Conservation (phyloP, 1,140 invertebrate species). For the Cecropterus lyciades region DNA sequence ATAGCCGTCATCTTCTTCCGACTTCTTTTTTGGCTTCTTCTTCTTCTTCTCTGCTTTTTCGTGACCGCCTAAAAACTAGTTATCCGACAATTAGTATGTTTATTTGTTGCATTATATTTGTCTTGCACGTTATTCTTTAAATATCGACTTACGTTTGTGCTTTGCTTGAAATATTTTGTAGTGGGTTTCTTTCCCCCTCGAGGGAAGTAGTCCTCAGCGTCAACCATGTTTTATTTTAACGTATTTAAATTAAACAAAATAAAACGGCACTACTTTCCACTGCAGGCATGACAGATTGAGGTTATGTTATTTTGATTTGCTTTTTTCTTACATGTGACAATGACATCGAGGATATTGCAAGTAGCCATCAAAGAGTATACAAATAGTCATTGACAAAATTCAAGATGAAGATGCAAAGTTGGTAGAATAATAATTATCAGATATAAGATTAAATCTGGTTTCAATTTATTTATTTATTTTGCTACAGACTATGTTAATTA, state of each 20-base stretch:
- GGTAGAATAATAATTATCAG: no score
- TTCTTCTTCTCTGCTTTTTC: conserved; percentile 71
- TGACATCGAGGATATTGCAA: no score
- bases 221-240: conserved; percentile 47
- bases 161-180: conserved; percentile 70
- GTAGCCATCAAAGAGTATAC: no score
- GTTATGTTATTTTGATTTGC: no score
- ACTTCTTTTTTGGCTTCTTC: conserved; percentile 69
- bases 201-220: conserved; percentile 81
- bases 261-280: neutral
- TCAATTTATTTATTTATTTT: no score
- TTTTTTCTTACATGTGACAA: no score
- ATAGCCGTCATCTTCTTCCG: conserved; percentile 74
- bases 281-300: no score
- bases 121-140: neutral
- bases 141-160: conserved; percentile 72
- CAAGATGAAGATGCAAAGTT: no score
- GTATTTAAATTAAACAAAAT: neutral
- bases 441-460: no score
- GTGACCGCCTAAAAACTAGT: conserved; percentile 75
- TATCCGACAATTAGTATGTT: conserved; percentile 32
- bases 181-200: conserved; percentile 83
- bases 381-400: no score
- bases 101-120: neutral
- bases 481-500: no score